Conservation (phyloP, 2,888 invertebrate species). For the Chrysodeixis includens region DNA sequence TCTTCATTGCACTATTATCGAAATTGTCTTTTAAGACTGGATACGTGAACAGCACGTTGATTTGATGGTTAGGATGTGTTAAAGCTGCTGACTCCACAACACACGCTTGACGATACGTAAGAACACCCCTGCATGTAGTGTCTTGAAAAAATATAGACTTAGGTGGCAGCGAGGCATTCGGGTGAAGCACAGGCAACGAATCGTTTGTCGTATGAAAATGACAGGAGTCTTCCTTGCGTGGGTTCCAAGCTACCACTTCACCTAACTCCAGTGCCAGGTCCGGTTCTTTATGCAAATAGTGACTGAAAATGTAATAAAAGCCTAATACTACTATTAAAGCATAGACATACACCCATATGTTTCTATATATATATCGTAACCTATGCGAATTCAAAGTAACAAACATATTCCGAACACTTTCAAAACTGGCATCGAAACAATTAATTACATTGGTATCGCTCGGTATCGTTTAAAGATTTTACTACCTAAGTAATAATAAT, state of each 20-base stretch:
- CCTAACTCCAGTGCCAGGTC: not conserved
- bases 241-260: not conserved
- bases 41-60: conserved; percentile 35
- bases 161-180: conserved; percentile 5
- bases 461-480: not conserved
- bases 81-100: conserved; percentile 48
- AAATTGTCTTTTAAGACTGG: conserved; percentile 9
- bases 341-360: not conserved
- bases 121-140: conserved; percentile 36
- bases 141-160: conserved; percentile 48
- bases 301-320: not conserved
- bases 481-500: not conserved
- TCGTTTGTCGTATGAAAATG: conserved; percentile 21
- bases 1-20: not conserved
- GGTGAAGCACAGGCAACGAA: conserved; percentile 11
- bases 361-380: not conserved
- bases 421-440: not conserved
- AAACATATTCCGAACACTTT: not conserved
- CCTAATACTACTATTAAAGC: not conserved
- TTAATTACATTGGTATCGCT: not conserved
- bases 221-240: conserved; percentile 7
- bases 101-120: conserved; percentile 42
- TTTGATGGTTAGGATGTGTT: conserved; percentile 31
- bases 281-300: not conserved
- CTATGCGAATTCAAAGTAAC: not conserved